A percentile compares a stretch with the other conserved stretches of the same genome.
Conservation (phyloP, 2,888 invertebrate genomes). For the Oxyscelio sp. region DNA sequence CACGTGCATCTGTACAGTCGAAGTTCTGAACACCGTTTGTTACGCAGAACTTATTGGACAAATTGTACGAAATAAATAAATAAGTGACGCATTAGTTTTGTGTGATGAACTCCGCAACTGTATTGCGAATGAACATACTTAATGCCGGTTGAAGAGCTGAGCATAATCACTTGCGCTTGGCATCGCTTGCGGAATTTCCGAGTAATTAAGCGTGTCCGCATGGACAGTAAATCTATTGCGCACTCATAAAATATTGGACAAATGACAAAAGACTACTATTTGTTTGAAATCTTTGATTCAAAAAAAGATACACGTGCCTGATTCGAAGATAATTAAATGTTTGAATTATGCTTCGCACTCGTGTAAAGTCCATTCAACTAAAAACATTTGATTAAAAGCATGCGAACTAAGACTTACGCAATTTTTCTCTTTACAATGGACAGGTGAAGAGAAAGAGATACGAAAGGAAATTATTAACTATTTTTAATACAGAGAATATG, state of each 20-base stretch:
- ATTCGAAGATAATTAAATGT: not conserved
- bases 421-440: no score
- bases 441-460: no score
- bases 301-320: slow-evolving; percentile 1
- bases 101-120: slow-evolving; percentile 3
- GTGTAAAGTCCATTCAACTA: not conserved
- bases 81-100: slow-evolving; percentile 35
- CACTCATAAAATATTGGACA: slow-evolving; percentile 45
- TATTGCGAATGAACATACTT: slow-evolving; percentile 36
- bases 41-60: slow-evolving; percentile 17
- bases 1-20: not conserved
- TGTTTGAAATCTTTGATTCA: slow-evolving; percentile 5
- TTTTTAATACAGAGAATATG: no score
- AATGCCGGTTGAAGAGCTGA: slow-evolving; percentile 21
- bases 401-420: no score
- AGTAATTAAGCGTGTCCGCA: slow-evolving; percentile 83
- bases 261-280: slow-evolving; percentile 37
- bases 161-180: slow-evolving; percentile 26
- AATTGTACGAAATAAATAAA: slow-evolving; percentile 53
- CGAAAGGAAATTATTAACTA: no score
- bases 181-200: slow-evolving; percentile 72
- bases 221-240: slow-evolving; percentile 64
- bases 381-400: not conserved
- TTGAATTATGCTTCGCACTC: not conserved
- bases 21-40: not conserved